These are phyloP conservation scores for Clinocottus analis DNA, from an alignment of 2,113 vertebrate genomes.

Conservation along the genomic window DNA sequence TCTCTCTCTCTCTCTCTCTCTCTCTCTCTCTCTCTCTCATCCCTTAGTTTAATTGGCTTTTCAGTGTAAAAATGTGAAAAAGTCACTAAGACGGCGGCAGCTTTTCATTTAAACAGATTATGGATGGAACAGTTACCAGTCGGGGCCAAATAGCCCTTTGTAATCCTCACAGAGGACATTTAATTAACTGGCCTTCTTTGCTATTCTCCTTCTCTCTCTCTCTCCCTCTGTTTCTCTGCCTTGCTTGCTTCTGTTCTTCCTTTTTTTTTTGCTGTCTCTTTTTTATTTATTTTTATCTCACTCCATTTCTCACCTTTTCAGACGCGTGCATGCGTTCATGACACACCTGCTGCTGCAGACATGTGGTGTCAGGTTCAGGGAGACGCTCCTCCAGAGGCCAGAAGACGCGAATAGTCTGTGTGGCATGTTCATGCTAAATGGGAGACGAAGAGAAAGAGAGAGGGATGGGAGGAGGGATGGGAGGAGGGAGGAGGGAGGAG, in stretches of 20 bases:
- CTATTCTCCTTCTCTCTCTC: slow-evolving; percentile 19
- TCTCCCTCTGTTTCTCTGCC: not conserved
- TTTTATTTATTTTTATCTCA: slow-evolving; percentile 20
- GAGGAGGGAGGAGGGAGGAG: not conserved
- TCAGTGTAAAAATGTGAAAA: slow-evolving; percentile 68
- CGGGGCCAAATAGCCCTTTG: slow-evolving; percentile 72
- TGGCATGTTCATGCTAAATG: slow-evolving; percentile 49
- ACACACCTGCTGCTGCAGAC: not conserved
- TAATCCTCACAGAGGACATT: slow-evolving; percentile 80
- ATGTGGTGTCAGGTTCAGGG: slow-evolving; percentile 27
- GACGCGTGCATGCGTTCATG: not conserved
- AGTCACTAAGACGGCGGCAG: slow-evolving; percentile 53
- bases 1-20: slow-evolving; percentile 8
- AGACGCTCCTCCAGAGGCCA: slow-evolving; percentile 15
- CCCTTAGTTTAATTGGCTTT: slow-evolving; percentile 73
- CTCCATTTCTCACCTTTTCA: slow-evolving; percentile 1
- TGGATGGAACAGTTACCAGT: slow-evolving; percentile 73
- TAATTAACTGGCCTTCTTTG: slow-evolving; percentile 75
- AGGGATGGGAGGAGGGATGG: too few relatives aligned
- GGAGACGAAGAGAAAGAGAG: slow-evolving; percentile 1
- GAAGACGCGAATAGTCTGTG: slow-evolving; percentile 38
- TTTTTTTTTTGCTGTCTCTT: not conserved
- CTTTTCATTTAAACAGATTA: slow-evolving; percentile 77
- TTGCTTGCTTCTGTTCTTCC: not conserved
- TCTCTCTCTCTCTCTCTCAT: slow-evolving; percentile 23